Evolutionary conservation across 2,888 invertebrate genomes (phyloP).

Genomic region (Drosophila meridionalis): DNA sequence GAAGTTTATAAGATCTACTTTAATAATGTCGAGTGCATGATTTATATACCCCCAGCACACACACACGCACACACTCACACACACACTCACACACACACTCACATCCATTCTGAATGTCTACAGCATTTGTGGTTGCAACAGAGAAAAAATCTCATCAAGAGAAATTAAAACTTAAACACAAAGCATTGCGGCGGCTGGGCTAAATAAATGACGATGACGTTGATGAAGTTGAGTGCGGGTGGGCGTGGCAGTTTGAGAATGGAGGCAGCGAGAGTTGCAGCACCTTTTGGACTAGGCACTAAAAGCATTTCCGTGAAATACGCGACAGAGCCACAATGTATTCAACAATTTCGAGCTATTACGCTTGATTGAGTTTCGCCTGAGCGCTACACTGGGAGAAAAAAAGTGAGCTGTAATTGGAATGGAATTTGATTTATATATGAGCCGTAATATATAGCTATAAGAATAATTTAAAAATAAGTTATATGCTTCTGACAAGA

Average conservation of each 20-base stretch:
- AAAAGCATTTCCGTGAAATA: slow-evolving; percentile 49
- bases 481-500: too few species aligned
- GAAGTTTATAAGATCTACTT: slow-evolving; percentile 77
- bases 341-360: slow-evolving; percentile 62
- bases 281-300: slow-evolving; percentile 34
- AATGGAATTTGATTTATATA: not conserved
- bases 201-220: slow-evolving; percentile 53
- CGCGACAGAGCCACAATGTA: slow-evolving; percentile 31
- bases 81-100: not conserved
- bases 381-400: slow-evolving; percentile 19
- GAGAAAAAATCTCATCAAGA: slow-evolving; percentile 67
- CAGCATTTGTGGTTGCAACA: slow-evolving; percentile 30
- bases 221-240: slow-evolving; percentile 27
- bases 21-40: slow-evolving; percentile 79
- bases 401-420: not conserved
- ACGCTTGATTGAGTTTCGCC: slow-evolving; percentile 70
- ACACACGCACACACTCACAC: not conserved
- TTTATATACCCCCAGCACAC: slow-evolving; percentile 42
- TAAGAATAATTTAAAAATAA: too few species aligned
- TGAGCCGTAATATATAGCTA: not conserved
- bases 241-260: not conserved
- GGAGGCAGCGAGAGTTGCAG: not conserved
- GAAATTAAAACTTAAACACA: slow-evolving; percentile 77
- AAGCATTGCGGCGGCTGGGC: slow-evolving; percentile 36
- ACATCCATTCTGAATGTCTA: not conserved